These are phyloP conservation scores for Dipodomys spectabilis DNA, from an alignment of 2,113 vertebrate genomes.

Conservation along the genomic window DNA sequence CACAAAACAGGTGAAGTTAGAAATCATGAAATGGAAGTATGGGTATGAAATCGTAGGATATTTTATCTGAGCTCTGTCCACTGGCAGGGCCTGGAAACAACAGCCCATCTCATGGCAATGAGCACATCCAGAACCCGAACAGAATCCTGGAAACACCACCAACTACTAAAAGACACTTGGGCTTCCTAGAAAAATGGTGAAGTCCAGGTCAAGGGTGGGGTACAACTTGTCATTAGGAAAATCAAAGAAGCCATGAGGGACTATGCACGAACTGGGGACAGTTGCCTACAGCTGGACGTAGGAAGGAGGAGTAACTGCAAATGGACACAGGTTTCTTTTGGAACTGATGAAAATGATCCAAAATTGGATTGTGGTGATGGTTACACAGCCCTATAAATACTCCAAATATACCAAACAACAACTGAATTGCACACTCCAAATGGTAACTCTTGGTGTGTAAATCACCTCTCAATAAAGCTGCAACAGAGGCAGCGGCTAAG, in stretches of 20 bases:
- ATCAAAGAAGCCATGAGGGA: background rate
- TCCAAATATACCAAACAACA: background rate
- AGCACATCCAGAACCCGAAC: background rate
- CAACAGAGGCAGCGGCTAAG: background rate
- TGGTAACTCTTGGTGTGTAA: background rate
- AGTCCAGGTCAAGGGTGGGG: background rate
- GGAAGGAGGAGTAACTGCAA: background rate
- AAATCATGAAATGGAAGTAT: background rate
- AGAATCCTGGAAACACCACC: background rate
- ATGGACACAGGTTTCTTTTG: background rate
- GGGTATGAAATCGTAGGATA: background rate
- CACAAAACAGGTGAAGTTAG: background rate
- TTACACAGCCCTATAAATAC: background rate
- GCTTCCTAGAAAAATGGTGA: background rate
- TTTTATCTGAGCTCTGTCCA: background rate
- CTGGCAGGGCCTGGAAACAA: background rate
- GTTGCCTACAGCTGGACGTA: fast-evolving
- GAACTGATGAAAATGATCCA: background rate
- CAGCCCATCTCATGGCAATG: background rate
- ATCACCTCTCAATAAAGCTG: background rate
- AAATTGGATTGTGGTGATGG: background rate
- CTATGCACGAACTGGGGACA: background rate
- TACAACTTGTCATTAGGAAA: background rate
- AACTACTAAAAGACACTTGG: background rate
- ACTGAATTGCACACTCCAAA: background rate